Evolutionary conservation across 2,113 vertebrate genomes (phyloP), one percentile per base, ranked within the genome.

Genomic region (Syngnathus floridae): DNA sequence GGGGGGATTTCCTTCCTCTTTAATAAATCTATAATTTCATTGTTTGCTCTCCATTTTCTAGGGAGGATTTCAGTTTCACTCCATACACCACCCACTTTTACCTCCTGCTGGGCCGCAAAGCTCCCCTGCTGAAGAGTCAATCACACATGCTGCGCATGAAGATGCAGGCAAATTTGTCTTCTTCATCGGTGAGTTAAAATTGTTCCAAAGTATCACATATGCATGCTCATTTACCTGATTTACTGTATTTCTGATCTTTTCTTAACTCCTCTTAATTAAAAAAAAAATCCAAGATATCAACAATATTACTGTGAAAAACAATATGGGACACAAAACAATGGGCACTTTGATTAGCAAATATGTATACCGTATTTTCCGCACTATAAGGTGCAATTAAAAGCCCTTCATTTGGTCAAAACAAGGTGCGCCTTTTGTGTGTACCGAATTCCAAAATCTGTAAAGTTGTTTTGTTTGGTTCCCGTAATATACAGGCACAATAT

Each of bases 11-110:
- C 43, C 4, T 45, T 45, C 43, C 43, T 1, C 5, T 16, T 17
- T 14, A 16, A 5, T 16, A 16, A 16, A 9, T 41, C 8, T 11
- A 11, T 54, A 1, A 12, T 26, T 35, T 55, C 26, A 16, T 52
- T 63, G 6, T 37, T 31, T 11, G 1, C 14, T 63, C 31, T 60
- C 7, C 76, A 64, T 4, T 71, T 7, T 31, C 26, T n/a, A 99
- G 96, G 73, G 95, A 96, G 88, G 95, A 98, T 71, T 97, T 95
- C 90, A 99, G 95, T 86, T 98, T 98, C 81, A 99, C 96, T 0
- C 95, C 97, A 0, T 98, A 94, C 49, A 93, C 94, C 26, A 98
- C 97, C 9, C 93, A 96, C 83, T 94, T 94, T 16, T 99, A 98
- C 78, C 52, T 98, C 82, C 97, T 96, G 78, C 80, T 83, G 64